Evolutionary conservation across 2,888 invertebrate genomes (phyloP).

Genomic region (Cryptophagus acutangulus): DNA sequence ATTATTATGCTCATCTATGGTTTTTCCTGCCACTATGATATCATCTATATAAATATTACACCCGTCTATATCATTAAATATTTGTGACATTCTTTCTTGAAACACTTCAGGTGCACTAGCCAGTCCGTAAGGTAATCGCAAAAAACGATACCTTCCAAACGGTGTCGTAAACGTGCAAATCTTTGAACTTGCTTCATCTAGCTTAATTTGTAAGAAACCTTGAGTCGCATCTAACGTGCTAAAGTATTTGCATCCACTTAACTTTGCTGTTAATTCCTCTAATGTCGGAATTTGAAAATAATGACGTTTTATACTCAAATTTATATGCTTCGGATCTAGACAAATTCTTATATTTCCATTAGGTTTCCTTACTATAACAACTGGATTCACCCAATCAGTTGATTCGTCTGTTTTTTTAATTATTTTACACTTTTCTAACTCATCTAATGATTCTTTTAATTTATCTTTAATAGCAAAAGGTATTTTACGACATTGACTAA

Average conservation of each 20-base stretch:
- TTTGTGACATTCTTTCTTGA: conserved; percentile 18
- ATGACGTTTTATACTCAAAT: conserved; percentile 13
- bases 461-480: conserved; percentile 20
- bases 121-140: conserved; percentile 8
- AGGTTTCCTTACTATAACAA: conserved; percentile 23
- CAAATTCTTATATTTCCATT: conserved; percentile 20
- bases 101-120: conserved; percentile 12
- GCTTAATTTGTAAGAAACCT: conserved; percentile 25
- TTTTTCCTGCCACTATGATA: conserved; percentile 24
- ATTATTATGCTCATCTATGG: conserved; percentile 22
- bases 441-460: conserved; percentile 17
- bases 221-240: conserved; percentile 21
- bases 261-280: conserved; percentile 20
- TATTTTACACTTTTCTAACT: conserved; percentile 21
- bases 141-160: conserved; percentile 4
- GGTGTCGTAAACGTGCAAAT: conserved; percentile 8
- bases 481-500: conserved; percentile 21
- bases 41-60: conserved; percentile 27
- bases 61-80: conserved; percentile 22
- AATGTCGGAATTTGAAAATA: conserved; percentile 15
- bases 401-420: conserved; percentile 12
- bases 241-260: conserved; percentile 16
- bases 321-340: conserved; percentile 21
- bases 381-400: conserved; percentile 25
- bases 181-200: conserved; percentile 17